These are phyloP conservation scores for Sebastes jordani DNA, from an alignment of 2,797 vertebrate species.

Conservation along the genomic window DNA sequence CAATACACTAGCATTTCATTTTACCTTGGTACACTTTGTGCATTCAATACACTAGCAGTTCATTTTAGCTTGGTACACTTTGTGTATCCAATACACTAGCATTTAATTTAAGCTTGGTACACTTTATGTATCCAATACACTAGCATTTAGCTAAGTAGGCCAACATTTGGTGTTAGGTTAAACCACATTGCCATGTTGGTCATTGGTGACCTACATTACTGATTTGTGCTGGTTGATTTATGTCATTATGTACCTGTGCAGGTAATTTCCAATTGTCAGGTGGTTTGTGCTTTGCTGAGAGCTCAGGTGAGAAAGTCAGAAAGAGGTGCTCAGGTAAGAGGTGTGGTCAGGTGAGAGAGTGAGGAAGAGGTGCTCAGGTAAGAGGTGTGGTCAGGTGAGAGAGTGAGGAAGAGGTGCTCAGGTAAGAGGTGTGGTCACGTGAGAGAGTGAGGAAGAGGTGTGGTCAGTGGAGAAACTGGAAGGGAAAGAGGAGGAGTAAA, in stretches of 20 bases:
- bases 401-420: conserved; percentile 32
- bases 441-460: conserved; percentile 47
- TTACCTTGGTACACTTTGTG: too few relatives aligned
- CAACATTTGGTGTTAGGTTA: not conserved
- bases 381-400: conserved; percentile 69
- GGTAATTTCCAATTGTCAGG: not conserved
- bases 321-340: conserved; percentile 47
- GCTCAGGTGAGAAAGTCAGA: conserved; percentile 39
- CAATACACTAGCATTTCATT: too few relatives aligned
- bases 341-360: conserved; percentile 58
- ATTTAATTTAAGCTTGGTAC: too few relatives aligned
- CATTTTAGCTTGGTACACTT: too few relatives aligned
- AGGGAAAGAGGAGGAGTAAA: conserved; percentile 38
- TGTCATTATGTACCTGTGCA: not conserved
- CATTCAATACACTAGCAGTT: too few relatives aligned
- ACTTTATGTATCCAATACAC: too few relatives aligned
- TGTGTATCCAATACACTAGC: too few relatives aligned
- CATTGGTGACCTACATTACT: not conserved
- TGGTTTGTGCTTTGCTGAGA: rapidly evolving
- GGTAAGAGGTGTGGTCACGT: conserved; percentile 62
- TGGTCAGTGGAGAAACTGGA: conserved; percentile 15
- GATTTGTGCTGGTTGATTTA: not conserved
- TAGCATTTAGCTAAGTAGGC: not conserved
- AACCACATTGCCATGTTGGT: not conserved
- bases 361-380: conserved; percentile 45